phyloP scores from a whole-genome alignment of 2,797 vertebrate genomes.

The Tragopan temminckii region DNA sequence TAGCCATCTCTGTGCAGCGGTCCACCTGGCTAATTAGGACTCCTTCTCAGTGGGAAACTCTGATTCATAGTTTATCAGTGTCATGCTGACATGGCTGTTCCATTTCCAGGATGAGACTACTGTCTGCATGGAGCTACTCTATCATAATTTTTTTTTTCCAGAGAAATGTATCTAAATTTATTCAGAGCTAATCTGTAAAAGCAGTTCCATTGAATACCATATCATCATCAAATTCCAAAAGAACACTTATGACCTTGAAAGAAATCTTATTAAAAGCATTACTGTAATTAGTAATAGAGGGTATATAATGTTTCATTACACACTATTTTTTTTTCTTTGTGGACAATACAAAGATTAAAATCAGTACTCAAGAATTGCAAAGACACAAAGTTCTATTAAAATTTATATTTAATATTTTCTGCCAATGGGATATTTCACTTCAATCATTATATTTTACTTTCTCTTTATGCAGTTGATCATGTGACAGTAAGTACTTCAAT shows the following conservation, averaged over 20 bases:
- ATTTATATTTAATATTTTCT: background rate
- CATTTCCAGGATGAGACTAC: background rate
- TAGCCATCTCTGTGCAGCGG: background rate
- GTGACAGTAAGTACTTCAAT: conserved; percentile 6
- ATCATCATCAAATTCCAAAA: background rate
- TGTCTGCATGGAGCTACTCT: background rate
- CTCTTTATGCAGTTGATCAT: background rate
- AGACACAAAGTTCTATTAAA: background rate
- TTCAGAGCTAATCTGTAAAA: background rate
- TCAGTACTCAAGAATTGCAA: background rate
- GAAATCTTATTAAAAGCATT: background rate
- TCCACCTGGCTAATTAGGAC: background rate
- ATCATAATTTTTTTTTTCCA: background rate
- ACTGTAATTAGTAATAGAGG: too few relatives aligned
- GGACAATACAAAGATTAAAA: background rate
- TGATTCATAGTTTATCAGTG: background rate
- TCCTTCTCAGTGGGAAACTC: background rate
- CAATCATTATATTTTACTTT: conserved; percentile 6
- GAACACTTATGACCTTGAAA: background rate
- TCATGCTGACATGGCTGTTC: background rate
- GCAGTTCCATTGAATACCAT: background rate
- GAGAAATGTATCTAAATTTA: background rate
- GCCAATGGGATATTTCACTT: background rate
- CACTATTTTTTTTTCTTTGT: background rate
- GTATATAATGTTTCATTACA: background rate